Conservation (phyloP, 2,888 invertebrate species). For the Morpho helenor region DNA sequence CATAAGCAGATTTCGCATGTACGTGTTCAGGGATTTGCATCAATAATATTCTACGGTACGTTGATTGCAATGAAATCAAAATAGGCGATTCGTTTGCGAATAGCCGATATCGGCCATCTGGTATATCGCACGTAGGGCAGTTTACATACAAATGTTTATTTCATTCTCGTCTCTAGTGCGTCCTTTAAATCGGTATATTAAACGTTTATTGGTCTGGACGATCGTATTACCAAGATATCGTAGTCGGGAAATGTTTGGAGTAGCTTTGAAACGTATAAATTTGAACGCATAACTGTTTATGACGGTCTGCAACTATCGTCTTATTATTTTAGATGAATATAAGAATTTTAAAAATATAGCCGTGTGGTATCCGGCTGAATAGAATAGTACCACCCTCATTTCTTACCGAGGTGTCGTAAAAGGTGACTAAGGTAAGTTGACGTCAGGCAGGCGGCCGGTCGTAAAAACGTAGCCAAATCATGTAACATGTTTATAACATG, state of each 20-base stretch:
- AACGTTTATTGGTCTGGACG: background rate
- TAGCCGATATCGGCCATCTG: slow-evolving; percentile 19
- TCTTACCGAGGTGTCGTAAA: too few relatives aligned
- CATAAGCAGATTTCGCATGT: background rate
- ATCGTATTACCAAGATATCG: background rate
- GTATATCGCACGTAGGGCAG: slow-evolving; percentile 19
- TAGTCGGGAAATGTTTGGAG: background rate
- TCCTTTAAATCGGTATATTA: slow-evolving; percentile 4
- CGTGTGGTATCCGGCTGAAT: too few relatives aligned
- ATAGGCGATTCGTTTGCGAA: slow-evolving; percentile 10
- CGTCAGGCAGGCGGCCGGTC: too few relatives aligned
- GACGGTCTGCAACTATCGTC: too few relatives aligned
- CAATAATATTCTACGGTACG: background rate
- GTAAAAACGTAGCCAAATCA: too few relatives aligned
- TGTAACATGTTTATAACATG: too few relatives aligned
- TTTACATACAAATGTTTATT: slow-evolving; percentile 29
- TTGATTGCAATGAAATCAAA: slow-evolving; percentile 15
- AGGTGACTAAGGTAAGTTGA: too few relatives aligned
- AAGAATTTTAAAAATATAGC: too few relatives aligned
- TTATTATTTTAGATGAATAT: too few relatives aligned
- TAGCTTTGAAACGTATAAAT: background rate
- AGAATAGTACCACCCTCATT: too few relatives aligned
- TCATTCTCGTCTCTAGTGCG: slow-evolving; percentile 8
- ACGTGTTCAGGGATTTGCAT: background rate
- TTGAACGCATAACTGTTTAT: too few relatives aligned